These are phyloP conservation scores for Podiceps cristatus DNA, from an alignment of 2,113 vertebrate species.

Conservation along the genomic window DNA sequence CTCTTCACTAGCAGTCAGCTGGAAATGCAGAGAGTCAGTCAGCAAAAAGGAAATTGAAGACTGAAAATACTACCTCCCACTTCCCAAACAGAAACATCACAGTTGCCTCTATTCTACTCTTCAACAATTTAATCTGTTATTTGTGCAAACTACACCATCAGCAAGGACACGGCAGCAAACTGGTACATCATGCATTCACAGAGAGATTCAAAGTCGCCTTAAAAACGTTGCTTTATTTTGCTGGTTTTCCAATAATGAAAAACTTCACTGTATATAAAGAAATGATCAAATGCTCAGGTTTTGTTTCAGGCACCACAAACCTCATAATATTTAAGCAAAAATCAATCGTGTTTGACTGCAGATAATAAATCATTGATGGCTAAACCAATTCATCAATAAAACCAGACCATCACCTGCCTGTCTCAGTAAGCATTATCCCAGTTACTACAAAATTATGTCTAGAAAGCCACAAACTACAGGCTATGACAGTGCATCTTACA, in stretches of 20 bases:
- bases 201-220: not conserved
- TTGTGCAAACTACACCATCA: not conserved
- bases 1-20: slow-evolving; percentile 96
- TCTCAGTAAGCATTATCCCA: not conserved
- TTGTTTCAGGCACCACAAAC: not conserved
- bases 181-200: accelerated
- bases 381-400: not conserved
- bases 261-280: not conserved
- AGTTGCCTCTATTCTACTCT: not conserved
- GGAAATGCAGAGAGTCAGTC: not conserved
- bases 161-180: not conserved
- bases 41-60: not conserved
- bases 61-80: not conserved
- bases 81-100: not conserved
- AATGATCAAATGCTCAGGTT: not conserved
- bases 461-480: not conserved
- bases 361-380: not conserved
- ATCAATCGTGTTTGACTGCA: not conserved
- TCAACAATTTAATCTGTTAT: not conserved
- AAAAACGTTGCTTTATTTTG: not conserved
- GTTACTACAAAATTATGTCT: not conserved
- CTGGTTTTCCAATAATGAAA: not conserved
- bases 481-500: slow-evolving; percentile 74
- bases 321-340: not conserved
- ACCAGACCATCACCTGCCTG: not conserved